These are phyloP conservation scores for Molossus molossus DNA, from an alignment of 2,797 vertebrate genomes.

Conservation along the genomic window DNA sequence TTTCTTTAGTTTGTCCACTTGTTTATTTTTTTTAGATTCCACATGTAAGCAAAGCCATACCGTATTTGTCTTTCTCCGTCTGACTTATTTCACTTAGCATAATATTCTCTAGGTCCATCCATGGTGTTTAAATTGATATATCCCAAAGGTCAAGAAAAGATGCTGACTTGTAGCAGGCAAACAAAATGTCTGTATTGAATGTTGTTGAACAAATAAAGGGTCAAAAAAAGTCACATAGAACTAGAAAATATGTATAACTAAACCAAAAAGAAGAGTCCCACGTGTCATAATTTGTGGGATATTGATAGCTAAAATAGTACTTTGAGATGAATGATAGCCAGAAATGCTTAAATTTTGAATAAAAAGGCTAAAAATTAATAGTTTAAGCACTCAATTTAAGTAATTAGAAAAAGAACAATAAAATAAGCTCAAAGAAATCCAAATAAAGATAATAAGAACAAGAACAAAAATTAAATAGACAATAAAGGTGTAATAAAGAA, in stretches of 20 bases:
- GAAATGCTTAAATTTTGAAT: not conserved
- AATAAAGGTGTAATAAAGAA: not conserved
- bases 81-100: too few relatives aligned
- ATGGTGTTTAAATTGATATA: not conserved
- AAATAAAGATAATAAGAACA: not conserved
- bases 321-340: not conserved
- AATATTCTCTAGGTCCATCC: too few relatives aligned
- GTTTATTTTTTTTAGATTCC: not conserved
- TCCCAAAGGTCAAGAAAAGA: not conserved
- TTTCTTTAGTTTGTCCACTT: not conserved
- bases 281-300: not conserved
- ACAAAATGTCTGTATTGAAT: not conserved
- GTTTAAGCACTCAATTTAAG: not conserved
- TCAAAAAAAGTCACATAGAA: not conserved
- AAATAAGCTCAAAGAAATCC: not conserved
- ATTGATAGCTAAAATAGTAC: not conserved
- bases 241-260: not conserved
- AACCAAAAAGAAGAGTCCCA: not conserved
- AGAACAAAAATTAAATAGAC: conserved; percentile 8
- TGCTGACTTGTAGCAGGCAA: not conserved
- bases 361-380: not conserved
- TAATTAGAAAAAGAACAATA: not conserved
- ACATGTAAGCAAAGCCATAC: not conserved
- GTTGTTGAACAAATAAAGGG: not conserved
- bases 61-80: too few relatives aligned